Conservation (phyloP, 2,888 invertebrate species). For the Ischnus inquisitorius region DNA sequence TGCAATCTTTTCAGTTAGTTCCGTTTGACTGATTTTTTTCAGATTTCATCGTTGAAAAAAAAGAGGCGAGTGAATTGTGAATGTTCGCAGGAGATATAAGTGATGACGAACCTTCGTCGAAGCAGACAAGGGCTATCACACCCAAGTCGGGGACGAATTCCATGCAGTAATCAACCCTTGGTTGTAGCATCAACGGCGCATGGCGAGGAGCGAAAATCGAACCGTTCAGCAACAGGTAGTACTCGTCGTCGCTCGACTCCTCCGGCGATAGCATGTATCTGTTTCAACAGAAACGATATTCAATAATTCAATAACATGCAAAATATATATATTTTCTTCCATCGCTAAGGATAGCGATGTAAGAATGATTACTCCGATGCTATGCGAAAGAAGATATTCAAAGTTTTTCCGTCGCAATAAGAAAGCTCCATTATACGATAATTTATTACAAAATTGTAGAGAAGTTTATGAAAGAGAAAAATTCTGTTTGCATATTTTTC, state of each 20-base stretch:
- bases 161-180: slow-evolving; percentile 87
- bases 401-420: too few species aligned
- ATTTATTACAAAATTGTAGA: background rate
- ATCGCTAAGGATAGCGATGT: too few species aligned
- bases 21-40: too few species aligned
- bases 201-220: slow-evolving; percentile 87
- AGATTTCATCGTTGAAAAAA: slow-evolving; percentile 26
- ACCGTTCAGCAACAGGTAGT: slow-evolving; percentile 88
- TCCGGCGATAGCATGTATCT: slow-evolving; percentile 88
- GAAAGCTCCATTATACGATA: too few species aligned
- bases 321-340: too few species aligned
- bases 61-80: slow-evolving; percentile 36
- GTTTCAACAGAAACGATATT: slow-evolving; percentile 44
- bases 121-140: slow-evolving; percentile 87
- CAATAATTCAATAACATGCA: slow-evolving; percentile 46
- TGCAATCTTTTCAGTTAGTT: too few species aligned
- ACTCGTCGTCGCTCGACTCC: slow-evolving; percentile 86
- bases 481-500: background rate
- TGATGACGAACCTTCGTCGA: slow-evolving; percentile 77
- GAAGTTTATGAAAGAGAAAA: background rate
- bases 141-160: slow-evolving; percentile 87
- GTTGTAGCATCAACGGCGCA: slow-evolving; percentile 85
- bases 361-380: too few species aligned
- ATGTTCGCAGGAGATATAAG: slow-evolving; percentile 18
- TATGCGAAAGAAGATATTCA: too few species aligned